Base-by-base conservation (phyloP, 2,113 vertebrate species). In the Corythaeola cristata region DNA sequence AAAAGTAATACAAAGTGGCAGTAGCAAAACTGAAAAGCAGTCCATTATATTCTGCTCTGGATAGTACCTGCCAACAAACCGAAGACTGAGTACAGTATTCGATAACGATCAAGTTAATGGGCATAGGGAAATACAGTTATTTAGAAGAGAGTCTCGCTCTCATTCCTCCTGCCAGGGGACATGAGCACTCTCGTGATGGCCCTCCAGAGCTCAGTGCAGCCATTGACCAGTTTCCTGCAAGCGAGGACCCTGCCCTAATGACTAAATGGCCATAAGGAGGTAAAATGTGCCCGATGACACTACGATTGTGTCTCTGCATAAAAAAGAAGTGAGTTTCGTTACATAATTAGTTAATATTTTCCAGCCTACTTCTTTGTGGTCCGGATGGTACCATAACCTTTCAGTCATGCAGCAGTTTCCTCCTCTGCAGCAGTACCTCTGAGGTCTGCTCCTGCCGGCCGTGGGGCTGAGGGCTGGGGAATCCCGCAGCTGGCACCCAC, bases 1-100 rank as follows among this genome's bases (percentile, higher is more conserved):
- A 95, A 91, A 78, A 95, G 68, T 92, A 94, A 94, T 93, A 72
- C 78, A 67, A 88, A 95, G 93, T 94, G 95, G 87, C 91, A 94
- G 94, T 6, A 86, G 80, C 52, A 95, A 96, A 97, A 92, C 77
- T 73, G 89, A 44, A 41, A 78, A 94, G 63, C 45, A 96, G 62
- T 95, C 75, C 37, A 44, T 96, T 96, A 50, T 44, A 37, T 81
- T 95, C 92, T 80, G 64, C 72, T 94, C 39, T 74, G 76, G 22
- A 15, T 77, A 81, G 56, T 72, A 58, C 49, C 82, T 95, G 94
- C 82, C 90, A 59, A 3, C 22, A 16, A 71, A 45, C 82, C 28
- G 67, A 89, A 86, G 58, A 35, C 35, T 6, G 64, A 73, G 71
- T 52, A 35, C 10, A 6, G 63, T 10, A 79, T 76, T 89, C 89